A percentile compares a stretch with the other conserved stretches of the same genome.
Conservation (phyloP, 2,113 vertebrate species). For the Urocolius indicus region DNA sequence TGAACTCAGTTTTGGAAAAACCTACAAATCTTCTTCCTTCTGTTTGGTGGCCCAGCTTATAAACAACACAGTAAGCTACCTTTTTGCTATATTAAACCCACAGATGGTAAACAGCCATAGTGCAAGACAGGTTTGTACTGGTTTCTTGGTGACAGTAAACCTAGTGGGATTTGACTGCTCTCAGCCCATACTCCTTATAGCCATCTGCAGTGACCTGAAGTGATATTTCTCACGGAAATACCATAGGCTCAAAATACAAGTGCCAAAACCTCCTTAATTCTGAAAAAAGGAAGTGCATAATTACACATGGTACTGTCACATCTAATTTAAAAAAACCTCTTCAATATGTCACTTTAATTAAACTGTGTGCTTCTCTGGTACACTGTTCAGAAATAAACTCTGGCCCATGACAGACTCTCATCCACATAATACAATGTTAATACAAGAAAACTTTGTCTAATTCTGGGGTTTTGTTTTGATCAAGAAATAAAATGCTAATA, state of each 20-base stretch:
- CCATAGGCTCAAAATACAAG: neutral
- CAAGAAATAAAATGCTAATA: neutral
- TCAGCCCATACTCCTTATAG: neutral
- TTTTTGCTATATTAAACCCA: neutral
- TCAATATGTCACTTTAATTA: neutral
- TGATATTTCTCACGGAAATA: neutral
- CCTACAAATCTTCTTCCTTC: neutral
- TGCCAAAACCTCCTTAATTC: neutral
- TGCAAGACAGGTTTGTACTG: neutral
- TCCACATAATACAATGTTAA: neutral
- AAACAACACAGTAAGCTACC: neutral
- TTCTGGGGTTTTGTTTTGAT: neutral
- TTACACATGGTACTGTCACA: neutral
- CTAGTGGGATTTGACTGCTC: neutral
- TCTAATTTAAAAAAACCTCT: rapidly evolving
- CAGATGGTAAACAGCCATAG: neutral
- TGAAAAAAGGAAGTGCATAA: neutral
- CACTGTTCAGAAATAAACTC: neutral
- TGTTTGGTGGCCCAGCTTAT: neutral
- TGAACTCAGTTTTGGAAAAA: neutral
- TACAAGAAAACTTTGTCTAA: neutral
- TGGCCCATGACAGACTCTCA: neutral
- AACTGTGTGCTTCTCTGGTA: neutral
- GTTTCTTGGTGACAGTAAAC: neutral
- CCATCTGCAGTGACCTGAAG: neutral